Evolutionary conservation across 2,888 invertebrate genomes (phyloP), one percentile per base, ranked within the genome.

Genomic region (Neoaliturus tenellus): DNA sequence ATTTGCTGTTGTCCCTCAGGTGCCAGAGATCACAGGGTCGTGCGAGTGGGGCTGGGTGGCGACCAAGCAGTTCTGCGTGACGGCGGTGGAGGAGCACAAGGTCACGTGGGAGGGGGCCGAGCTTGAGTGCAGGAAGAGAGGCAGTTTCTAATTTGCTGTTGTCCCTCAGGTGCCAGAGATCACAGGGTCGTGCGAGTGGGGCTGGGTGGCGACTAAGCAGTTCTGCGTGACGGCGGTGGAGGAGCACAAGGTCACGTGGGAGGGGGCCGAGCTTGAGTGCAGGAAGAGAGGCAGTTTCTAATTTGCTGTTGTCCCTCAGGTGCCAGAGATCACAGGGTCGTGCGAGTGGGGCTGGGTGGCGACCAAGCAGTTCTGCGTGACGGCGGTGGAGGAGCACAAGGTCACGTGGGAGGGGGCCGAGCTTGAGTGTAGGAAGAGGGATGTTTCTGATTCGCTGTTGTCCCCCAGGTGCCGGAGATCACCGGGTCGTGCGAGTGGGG

Each of bases 341-440:
- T 95, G 95, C 89, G 94, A 93, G 67, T 95, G 94, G 87, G 84
- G 84, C 0, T 95, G 95, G 95, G 93, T 95, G 84, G 91, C 93
- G 4, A 91, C 94, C 85, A 92, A 93, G 71, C 94, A 94, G 87
- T 94, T 94, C 89, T 95, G 95, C 89, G 92, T 95, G 87, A 90
- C 93, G 82, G 93, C 93, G 6, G 91, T 94, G 84, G 93, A 94
- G 87, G 91, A 92, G 58, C 90, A 91, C 5, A 92, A 91, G 87
- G 90, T 93, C 86, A 90, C 93, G 0, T 96, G 95, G 95, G 90
- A 92, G 17, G 93, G 94, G 85, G 94, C 95, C 0, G 95, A 95
- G 88, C 91, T 92, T 31, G 93, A 94, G 35, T 35, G 35, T 35
- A 35, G 10, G 10, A 4, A 35, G 6, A 35, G 35, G 10, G 35